A percentile compares a stretch with the other conserved stretches of the same genome.
These are phyloP conservation scores for Phoxinus dragarum DNA, from an alignment of 2,797 vertebrate species.

Conservation along the genomic window DNA sequence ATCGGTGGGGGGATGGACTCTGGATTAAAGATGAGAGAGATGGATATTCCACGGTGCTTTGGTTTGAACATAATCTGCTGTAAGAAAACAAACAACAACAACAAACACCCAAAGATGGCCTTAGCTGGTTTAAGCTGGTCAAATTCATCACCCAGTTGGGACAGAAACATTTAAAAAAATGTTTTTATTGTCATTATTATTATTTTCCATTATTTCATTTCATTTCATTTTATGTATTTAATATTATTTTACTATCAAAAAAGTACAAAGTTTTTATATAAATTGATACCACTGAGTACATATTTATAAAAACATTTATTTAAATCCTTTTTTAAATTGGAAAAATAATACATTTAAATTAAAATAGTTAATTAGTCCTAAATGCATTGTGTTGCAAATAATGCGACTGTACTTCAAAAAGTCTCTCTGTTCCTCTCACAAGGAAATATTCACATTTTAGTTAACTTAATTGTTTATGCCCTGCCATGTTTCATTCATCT, in stretches of 20 bases:
- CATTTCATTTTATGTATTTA: neutral
- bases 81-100: no score
- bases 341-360: neutral
- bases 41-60: neutral
- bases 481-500: conserved; percentile 5
- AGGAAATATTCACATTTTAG: neutral
- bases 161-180: no score
- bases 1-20: conserved; percentile 9
- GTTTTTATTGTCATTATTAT: no score
- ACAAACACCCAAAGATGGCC: neutral
- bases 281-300: neutral
- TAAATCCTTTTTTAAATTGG: neutral
- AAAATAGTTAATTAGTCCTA: neutral
- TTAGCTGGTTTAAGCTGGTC: neutral
- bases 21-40: neutral
- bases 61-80: neutral
- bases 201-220: neutral
- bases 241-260: neutral
- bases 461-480: neutral
- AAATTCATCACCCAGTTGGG: neutral
- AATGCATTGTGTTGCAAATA: neutral
- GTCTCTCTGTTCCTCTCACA: no score
- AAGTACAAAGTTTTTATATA: neutral
- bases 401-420: no score
- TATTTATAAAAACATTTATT: neutral